Conservation (phyloP, 2,888 invertebrate species). For the Drosophila subquinaria region DNA sequence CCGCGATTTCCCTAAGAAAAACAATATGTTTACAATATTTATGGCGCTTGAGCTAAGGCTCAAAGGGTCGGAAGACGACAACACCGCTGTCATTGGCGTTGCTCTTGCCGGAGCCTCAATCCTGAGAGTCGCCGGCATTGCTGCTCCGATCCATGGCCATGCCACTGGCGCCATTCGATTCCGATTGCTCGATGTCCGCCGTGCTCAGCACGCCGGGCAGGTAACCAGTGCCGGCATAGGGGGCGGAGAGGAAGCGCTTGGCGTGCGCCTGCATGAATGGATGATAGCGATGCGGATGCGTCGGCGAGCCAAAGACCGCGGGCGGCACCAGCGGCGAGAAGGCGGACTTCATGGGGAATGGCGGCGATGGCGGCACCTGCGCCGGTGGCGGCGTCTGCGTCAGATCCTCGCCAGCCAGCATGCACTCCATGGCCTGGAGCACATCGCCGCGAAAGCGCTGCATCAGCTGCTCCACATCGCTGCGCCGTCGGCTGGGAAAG, state of each 20-base stretch:
- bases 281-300: constrained; percentile 85
- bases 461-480: constrained; percentile 94
- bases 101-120: constrained; percentile 77
- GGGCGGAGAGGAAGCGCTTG: constrained; percentile 92
- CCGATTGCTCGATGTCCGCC: constrained; percentile 84
- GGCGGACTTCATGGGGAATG: constrained; percentile 88
- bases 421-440: constrained; percentile 96
- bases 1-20: constrained; percentile 45
- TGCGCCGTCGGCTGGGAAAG: constrained; percentile 94
- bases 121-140: constrained; percentile 85
- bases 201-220: constrained; percentile 90
- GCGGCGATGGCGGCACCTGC: constrained; percentile 83
- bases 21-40: constrained; percentile 32
- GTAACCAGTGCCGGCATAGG: constrained; percentile 93
- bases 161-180: constrained; percentile 85
- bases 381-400: constrained; percentile 84
- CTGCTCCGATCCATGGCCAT: constrained; percentile 83
- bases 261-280: constrained; percentile 88
- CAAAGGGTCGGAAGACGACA: constrained; percentile 79
- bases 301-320: constrained; percentile 84
- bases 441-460: constrained; percentile 95
- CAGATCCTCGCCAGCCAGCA: constrained; percentile 89
- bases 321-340: constrained; percentile 91
- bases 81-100: constrained; percentile 47
- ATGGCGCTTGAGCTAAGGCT: constrained; percentile 53